Base-by-base conservation (phyloP, 2,797 vertebrate genomes). In the Echiichthys vipera region DNA sequence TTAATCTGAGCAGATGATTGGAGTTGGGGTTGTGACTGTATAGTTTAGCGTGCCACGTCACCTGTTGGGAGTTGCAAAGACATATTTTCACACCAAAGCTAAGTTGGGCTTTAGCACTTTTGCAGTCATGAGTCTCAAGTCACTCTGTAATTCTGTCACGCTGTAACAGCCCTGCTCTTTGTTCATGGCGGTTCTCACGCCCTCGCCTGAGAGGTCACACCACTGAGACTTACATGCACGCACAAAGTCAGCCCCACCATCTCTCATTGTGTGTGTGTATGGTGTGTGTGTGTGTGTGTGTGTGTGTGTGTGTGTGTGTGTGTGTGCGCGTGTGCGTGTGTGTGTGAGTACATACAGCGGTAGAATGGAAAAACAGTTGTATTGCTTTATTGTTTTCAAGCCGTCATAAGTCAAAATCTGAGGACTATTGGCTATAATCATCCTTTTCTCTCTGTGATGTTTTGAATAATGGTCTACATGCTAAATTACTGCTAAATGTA, bases 121-220 rank as follows among this genome's bases (percentile, higher is more conserved):
- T 57, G 67, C 80, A 66, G 88, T 88, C 88, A 71, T 70, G 77
- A 83, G 82, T 80, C 82, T 83, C 5, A 42, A 91, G 87, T 84
- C 78, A 45, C 83, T 91, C 81, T 83, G 88, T 90, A 92, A 89
- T 89, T 90, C 81, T 89, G 92, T 92, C 91, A 91, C 86, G 89
- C 88, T 84, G 82, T 74, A 82, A 87, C 86, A 89, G 77, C 83
- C 81, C 62, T 1, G 15, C 82, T 84, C 88, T 90, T 94, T 92
- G 90, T 93, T 89, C 49, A 36, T 45, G 24, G 36, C 29, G 9
- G 85, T 93, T 94, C 91, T 92, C 91, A 93, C 89, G 89, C 88
- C 86, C 88, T 79, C 51, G 43, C 77, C 74, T 40, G 0, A 83
- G 82, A 91, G 90, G 92, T 94, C 92, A 87, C 73, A 71, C 83